phyloP scores from a whole-genome alignment of 2,797 vertebrate species.

The Cynopterus sphinx region DNA sequence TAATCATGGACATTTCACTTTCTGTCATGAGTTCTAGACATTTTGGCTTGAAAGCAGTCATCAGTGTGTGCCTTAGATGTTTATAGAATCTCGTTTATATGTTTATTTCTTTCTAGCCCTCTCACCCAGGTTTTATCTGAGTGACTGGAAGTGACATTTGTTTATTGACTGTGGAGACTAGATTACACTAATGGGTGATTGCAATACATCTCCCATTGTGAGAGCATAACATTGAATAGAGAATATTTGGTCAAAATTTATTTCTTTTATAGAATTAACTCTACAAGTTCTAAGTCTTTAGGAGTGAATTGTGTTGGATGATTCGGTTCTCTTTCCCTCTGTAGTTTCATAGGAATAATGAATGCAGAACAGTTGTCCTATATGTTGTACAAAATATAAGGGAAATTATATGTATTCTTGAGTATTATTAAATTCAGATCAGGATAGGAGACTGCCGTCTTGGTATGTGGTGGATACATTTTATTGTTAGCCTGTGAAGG shows the following conservation, averaged over 20 bases:
- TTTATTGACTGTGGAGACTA: constrained; percentile 41
- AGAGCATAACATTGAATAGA: background rate
- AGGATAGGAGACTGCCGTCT: background rate
- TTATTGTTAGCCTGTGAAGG: constrained; percentile 22
- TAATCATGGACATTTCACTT: constrained; percentile 57
- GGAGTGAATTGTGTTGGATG: background rate
- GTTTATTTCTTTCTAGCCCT: background rate
- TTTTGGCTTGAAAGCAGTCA: constrained; percentile 54
- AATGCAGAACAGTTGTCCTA: background rate
- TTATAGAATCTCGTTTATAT: background rate
- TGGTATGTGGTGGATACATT: background rate
- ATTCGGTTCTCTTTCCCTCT: background rate
- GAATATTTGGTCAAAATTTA: background rate
- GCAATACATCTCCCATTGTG: background rate
- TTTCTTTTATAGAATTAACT: constrained; percentile 32
- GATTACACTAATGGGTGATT: constrained; percentile 33
- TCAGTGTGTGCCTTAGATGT: constrained; percentile 17
- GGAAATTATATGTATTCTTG: background rate
- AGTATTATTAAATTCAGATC: background rate
- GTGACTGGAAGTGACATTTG: constrained; percentile 58
- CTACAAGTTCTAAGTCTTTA: background rate
- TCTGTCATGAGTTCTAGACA: constrained; percentile 17
- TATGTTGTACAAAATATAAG: background rate
- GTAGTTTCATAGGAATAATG: background rate
- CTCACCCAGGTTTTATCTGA: background rate